phyloP scores from a whole-genome alignment of 2,888 invertebrate genomes.

The Seira ritae region DNA sequence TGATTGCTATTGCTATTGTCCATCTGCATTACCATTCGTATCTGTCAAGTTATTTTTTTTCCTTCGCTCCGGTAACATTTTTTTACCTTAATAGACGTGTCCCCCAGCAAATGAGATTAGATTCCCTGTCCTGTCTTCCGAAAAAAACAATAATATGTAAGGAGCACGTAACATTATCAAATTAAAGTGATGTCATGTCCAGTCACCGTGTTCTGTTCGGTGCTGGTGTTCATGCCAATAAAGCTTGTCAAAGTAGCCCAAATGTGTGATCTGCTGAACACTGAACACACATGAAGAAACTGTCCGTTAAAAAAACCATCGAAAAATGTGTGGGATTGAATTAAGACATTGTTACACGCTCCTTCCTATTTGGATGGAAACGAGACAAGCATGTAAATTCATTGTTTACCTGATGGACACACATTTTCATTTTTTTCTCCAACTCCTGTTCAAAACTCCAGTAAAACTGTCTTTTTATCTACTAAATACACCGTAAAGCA shows the following conservation, averaged over 20 bases:
- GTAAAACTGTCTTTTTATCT: too few species aligned
- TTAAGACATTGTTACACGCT: not conserved
- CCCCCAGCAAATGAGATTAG: constrained; percentile 1
- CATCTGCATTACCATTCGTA: not conserved
- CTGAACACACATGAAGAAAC: too few species aligned
- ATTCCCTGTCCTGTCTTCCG: not conserved
- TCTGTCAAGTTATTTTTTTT: not conserved
- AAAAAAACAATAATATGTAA: too few species aligned
- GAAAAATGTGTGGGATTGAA: not conserved
- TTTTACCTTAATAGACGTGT: constrained; percentile 26
- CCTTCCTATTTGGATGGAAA: not conserved
- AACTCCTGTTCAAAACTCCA: too few species aligned
- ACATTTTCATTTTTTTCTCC: not conserved
- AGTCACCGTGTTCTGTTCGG: not conserved
- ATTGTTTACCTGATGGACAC: constrained; percentile 10
- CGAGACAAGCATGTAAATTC: constrained; percentile 48
- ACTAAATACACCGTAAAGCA: too few species aligned
- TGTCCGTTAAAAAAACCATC: too few species aligned
- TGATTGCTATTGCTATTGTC: constrained; percentile 31
- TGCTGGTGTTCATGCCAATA: too few species aligned
- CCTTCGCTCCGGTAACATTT: not conserved
- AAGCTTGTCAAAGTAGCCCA: too few species aligned
- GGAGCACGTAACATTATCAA: constrained; percentile 6
- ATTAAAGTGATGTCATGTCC: not conserved
- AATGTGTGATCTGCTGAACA: too few species aligned